Base-by-base conservation (phyloP, 2,888 invertebrate genomes). In the Yponomeuta evonymella region DNA sequence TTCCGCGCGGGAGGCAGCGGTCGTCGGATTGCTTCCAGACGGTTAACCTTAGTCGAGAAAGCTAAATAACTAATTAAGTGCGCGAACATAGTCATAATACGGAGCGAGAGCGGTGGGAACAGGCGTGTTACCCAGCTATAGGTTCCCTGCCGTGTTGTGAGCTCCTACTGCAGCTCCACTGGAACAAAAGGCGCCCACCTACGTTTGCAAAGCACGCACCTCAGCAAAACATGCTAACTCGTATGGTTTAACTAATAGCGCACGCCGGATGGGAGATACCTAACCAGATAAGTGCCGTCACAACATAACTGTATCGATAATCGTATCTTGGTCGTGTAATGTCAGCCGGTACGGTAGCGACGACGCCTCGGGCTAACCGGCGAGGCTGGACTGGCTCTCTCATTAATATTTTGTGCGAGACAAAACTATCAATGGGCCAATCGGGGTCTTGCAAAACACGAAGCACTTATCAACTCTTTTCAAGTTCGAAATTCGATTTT, bases 241-340 rank as follows among this genome's bases (percentile, higher is more conserved):
- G 73, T 81, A 82, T 82, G 81, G 83, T 81, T 83, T 81, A 79
- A 80, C 81, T 81, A 83, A 84, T 84, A 83, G 81, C 78, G 83
- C 81, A 83, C 83, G 76, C 79, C 80, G 80, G 80, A 82, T 81
- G 81, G 75, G 77, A 85, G 87, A 86, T 58, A 58, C 51, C 51
- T 58, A 58, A 58, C 51, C 51, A 58, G 51, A 58, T 86, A 86
- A 85, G 80, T 81, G 73, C 79, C 84, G 86, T 87, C 88, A 88
- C 85, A 87, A 85, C 84, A 85, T 87, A 89, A 87, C 87, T 84
- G 89, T 86, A 86, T 84, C 88, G 83, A 83, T 86, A 87, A 88
- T 86, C 85, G 83, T 86, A 87, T 88, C 87, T 86, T 80, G 81
- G 80, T 82, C 81, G 83, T 82, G 83, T 84, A 84, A 84, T 84